Base-by-base conservation (phyloP, 1,140 invertebrate species). In the Chymomyza costata region DNA sequence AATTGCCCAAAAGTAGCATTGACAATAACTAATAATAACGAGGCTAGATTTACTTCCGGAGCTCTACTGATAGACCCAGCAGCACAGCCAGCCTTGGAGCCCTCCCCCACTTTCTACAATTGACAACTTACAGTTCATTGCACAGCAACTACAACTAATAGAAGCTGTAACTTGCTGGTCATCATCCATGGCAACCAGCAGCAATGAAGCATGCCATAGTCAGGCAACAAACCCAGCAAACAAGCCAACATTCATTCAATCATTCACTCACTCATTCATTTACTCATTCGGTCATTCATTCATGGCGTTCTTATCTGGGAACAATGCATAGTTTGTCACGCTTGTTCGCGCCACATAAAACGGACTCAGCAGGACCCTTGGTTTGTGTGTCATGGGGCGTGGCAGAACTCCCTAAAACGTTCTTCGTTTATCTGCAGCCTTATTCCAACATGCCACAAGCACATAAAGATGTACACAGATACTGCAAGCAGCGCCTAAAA, bases 51-150 rank as follows among this genome's bases (percentile, higher is more conserved):
- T 28, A 5, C 10, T 5, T 28, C 10, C 10, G 25, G 5, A 5
- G 5, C 10, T 28, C 25, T 28, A 10, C 25, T 10, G 10, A 28
- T 1, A 21, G 28, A 32, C 13, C 13, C 28, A 46, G 34, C 7
- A 15, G 28, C 3, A 18, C 14, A 15, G 21, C 18, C 28, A 53
- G 16, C 34, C 37, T 46, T 50, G 21, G 30, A 25, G 19, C 6
- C 14, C 15, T 7, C 39, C 34, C 52, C 10, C 44, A 17, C 10
- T 30, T 8, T 28, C 7, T 16, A 5, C 21, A 34, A 49, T 45
- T 54, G 46, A 71, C 68, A 71, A 56, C 62, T 71, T 38, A 45
- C 67, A 71, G 62, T 56, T 66, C 58, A 73, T 73, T 73, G 62
- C 55, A 54, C 52, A 61, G 50, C 55, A 61, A 44, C 45, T 40